These are phyloP conservation scores for Heterodera filipjevi DNA, from an alignment of 2,888 invertebrate species.

Conservation along the genomic window DNA sequence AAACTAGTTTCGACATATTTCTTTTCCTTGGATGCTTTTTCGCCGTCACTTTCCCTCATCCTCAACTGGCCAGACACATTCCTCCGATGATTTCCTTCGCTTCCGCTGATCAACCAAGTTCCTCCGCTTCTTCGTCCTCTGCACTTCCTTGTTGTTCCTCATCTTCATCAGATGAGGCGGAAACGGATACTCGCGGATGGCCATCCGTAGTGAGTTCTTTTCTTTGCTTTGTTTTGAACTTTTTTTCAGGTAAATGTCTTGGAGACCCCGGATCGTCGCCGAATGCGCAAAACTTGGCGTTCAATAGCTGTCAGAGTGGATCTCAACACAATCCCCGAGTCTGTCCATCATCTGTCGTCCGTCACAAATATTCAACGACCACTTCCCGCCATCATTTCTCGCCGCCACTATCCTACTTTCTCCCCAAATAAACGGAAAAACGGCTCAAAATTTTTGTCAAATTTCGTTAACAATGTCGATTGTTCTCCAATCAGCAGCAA, in stretches of 20 bases:
- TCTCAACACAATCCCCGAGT: background rate
- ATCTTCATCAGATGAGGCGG: slow-evolving; percentile 26
- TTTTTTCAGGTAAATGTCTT: slow-evolving; percentile 8
- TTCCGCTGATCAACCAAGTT: background rate
- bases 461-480: background rate
- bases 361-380: background rate
- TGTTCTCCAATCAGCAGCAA: background rate
- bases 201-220: slow-evolving; percentile 17
- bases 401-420: background rate
- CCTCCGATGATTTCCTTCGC: background rate
- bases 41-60: background rate
- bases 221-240: background rate
- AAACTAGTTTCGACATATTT: background rate
- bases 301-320: slow-evolving; percentile 9
- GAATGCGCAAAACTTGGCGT: slow-evolving; percentile 19
- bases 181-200: slow-evolving; percentile 17
- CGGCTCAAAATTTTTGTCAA: background rate
- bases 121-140: background rate
- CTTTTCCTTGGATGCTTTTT: background rate
- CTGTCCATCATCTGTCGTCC: slow-evolving; percentile 11
- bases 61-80: background rate
- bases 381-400: slow-evolving; percentile 2
- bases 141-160: slow-evolving; percentile 13
- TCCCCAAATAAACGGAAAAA: background rate
- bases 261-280: slow-evolving; percentile 24